Percentiles rank a stretch among this genome's conserved stretches.
Conservation (phyloP, 2,113 vertebrate species). For the Empidonax traillii region DNA sequence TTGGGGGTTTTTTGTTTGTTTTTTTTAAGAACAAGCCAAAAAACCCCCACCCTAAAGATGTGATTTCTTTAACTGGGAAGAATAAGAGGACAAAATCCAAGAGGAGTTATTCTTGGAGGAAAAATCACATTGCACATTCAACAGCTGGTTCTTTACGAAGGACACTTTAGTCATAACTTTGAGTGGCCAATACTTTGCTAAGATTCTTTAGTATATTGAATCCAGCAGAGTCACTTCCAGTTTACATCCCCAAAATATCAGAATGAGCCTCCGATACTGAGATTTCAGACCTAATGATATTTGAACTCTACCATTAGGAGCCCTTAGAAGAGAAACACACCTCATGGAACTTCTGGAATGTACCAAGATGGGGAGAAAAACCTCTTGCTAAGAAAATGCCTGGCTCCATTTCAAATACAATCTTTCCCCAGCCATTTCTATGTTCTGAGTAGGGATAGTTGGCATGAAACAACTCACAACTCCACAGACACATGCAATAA, state of each 20-base stretch:
- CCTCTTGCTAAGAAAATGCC: background rate
- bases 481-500: background rate
- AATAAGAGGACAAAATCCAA: background rate
- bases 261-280: background rate
- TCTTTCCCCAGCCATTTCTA: background rate
- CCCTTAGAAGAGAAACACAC: background rate
- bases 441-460: background rate
- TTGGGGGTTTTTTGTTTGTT: too few relatives aligned
- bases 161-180: background rate
- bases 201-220: background rate
- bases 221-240: background rate
- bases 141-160: background rate
- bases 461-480: background rate
- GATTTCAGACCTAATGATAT: background rate
- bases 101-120: background rate
- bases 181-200: background rate
- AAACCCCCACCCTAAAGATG: rapidly evolving
- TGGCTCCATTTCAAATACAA: background rate
- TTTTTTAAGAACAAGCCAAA: background rate
- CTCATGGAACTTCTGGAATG: background rate
- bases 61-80: background rate
- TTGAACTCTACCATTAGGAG: background rate
- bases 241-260: background rate
- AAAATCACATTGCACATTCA: background rate
- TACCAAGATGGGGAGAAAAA: background rate